Conservation (phyloP, 2,797 vertebrate species). For the Lacerta bilineata region DNA sequence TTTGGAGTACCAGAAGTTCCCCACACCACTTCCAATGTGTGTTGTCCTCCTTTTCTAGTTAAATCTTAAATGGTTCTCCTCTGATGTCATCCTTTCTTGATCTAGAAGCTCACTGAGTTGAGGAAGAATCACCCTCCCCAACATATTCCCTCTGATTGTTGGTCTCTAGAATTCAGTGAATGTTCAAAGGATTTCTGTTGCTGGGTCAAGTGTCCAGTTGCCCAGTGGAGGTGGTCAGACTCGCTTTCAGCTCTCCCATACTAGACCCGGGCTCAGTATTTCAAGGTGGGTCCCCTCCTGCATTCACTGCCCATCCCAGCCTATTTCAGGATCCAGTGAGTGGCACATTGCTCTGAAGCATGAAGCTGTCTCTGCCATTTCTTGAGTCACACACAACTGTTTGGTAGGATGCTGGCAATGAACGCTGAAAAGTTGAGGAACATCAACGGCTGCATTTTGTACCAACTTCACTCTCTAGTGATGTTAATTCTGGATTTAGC, state of each 20-base stretch:
- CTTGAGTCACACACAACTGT: not conserved
- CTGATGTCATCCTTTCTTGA: not conserved
- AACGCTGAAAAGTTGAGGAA: constrained; percentile 7
- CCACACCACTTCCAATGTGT: not conserved
- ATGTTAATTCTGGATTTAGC: not conserved
- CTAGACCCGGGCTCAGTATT: not conserved
- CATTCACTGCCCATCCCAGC: not conserved
- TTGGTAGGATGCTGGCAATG: not conserved
- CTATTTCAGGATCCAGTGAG: not conserved
- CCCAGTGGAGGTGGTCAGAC: not conserved
- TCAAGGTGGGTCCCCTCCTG: not conserved
- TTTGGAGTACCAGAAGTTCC: too few relatives aligned
- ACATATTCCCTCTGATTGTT: not conserved
- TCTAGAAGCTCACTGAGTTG: not conserved
- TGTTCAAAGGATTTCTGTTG: constrained; percentile 2
- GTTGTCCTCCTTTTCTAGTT: not conserved
- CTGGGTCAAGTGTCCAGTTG: not conserved
- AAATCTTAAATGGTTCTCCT: not conserved
- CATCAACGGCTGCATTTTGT: not conserved
- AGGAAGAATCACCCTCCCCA: not conserved
- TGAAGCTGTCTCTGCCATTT: not conserved
- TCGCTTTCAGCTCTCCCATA: not conserved
- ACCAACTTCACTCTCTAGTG: not conserved
- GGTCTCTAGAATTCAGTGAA: not conserved
- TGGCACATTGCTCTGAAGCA: not conserved